Evolutionary conservation across 2,888 invertebrate species (phyloP), one percentile per base, ranked within the genome.

Genomic region (Parasteatoda lunata): DNA sequence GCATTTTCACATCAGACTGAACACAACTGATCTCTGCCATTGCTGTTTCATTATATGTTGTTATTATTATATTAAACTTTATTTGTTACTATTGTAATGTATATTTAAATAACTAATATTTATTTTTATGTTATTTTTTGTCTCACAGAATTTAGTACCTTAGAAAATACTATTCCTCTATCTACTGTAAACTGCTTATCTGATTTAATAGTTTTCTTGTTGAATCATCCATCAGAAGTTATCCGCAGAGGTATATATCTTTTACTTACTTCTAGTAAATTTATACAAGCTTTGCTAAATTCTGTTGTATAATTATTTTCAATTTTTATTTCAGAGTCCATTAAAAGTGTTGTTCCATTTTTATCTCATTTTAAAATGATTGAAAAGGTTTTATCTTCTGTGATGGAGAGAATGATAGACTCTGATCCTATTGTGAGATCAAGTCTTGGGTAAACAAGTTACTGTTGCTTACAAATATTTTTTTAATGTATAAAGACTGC

Each of bases 281-380:
- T 52, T 15, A 52, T 8, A 0, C 8, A 15, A 13, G 3, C 47
- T 5, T 30, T 30, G n/a, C 2, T 59, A 13, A 47, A 71, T 9
- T 3, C 45, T 49, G 59, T 30, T 45, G 4, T 69, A 49, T 51
- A n/a, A 48, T 47, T 30, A 59, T 30, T 59, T 30, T 75, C 45
- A 30, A 70, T 70, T 47, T 73, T 47, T 51, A 52, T 83, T 77
- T 48, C 49, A 86, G 86, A 82, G 64, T 72, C 68, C 52, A 51
- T 83, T 7, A 5, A 15, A n/a, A 75, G 49, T 49, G 49, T 88
- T 70, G 4, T 65, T 6, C 47, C 76, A 48, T 88, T 66, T 64
- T 88, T 88, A 52, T 45, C 52, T 15, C 88, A 88, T 65, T 83
- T 64, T 59, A 49, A 83, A 64, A 45, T 83, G 30, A 65, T 45